A percentile compares a stretch with the other conserved stretches of the same genome.
These are phyloP conservation scores for Schrankia costaestrigalis DNA, from an alignment of 2,888 invertebrate genomes.

Conservation along the genomic window DNA sequence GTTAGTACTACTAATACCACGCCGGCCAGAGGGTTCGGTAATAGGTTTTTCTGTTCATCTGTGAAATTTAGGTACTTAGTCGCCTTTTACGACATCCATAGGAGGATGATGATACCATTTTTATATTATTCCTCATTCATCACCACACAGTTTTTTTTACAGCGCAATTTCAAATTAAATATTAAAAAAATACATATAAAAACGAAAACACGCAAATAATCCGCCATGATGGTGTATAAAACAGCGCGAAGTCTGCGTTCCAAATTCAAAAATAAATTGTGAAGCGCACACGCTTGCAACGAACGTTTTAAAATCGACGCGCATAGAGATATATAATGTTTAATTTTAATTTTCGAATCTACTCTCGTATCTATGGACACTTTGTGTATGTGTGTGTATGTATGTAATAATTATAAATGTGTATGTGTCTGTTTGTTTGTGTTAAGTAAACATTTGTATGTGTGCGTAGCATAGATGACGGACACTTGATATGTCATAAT, in stretches of 20 bases:
- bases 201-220: slow-evolving; percentile 64
- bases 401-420: slow-evolving; percentile 7
- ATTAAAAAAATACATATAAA: slow-evolving; percentile 23
- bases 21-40: too few relatives aligned
- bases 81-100: too few relatives aligned
- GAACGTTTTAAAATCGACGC: slow-evolving; percentile 73
- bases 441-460: slow-evolving; percentile 3
- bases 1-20: too few relatives aligned
- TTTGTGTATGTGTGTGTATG: slow-evolving; percentile 3
- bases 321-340: slow-evolving; percentile 41
- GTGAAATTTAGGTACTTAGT: too few relatives aligned
- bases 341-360: slow-evolving; percentile 37
- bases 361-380: slow-evolving; percentile 21
- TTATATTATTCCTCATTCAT: too few relatives aligned
- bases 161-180: too few relatives aligned
- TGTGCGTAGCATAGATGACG: slow-evolving; percentile 12
- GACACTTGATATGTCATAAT: slow-evolving; percentile 17
- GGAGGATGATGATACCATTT: too few relatives aligned
- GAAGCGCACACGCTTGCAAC: slow-evolving; percentile 65
- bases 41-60: too few relatives aligned
- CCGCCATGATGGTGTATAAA: slow-evolving; percentile 58
- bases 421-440: slow-evolving; percentile 8
- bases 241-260: slow-evolving; percentile 78
- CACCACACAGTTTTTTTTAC: too few relatives aligned
- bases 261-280: slow-evolving; percentile 79